These are phyloP conservation scores for Apus apus DNA, from an alignment of 2,113 vertebrate species.

Conservation along the genomic window DNA sequence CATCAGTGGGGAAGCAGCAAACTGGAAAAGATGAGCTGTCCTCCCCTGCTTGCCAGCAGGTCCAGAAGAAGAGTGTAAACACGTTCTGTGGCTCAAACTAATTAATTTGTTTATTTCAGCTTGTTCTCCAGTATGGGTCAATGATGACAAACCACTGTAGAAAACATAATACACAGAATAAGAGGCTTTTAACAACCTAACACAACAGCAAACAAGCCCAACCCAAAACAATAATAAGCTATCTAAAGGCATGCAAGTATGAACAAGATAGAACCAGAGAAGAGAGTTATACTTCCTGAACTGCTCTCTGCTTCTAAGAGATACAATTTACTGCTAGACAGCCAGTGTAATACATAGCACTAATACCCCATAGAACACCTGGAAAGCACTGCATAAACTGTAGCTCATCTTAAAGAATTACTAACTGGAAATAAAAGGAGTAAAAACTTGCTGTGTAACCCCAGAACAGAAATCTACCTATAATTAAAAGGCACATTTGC, in stretches of 20 bases:
- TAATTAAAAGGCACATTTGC: slow-evolving; percentile 30
- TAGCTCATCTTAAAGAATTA: neutral
- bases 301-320: slow-evolving; percentile 6
- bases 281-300: neutral
- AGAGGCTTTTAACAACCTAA: slow-evolving; percentile 13
- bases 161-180: slow-evolving; percentile 14
- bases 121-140: neutral
- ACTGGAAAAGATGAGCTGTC: slow-evolving; percentile 34
- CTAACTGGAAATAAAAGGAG: neutral
- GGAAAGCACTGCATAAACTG: neutral
- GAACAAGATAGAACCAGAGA: neutral
- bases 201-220: neutral
- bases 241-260: neutral
- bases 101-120: slow-evolving; percentile 47
- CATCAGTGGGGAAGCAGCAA: neutral
- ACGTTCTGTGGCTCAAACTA: slow-evolving; percentile 19
- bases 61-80: slow-evolving; percentile 7
- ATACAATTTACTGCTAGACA: neutral
- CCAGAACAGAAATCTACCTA: slow-evolving; percentile 13
- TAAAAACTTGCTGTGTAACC: neutral
- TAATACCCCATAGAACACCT: neutral
- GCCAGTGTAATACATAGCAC: neutral
- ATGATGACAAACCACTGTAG: slow-evolving; percentile 9
- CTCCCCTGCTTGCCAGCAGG: slow-evolving; percentile 28
- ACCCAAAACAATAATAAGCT: neutral